A percentile compares a stretch with the other conserved stretches of the same genome.
Conservation (phyloP, 2,797 vertebrate species). For the Lepilemur ruficaudatus region DNA sequence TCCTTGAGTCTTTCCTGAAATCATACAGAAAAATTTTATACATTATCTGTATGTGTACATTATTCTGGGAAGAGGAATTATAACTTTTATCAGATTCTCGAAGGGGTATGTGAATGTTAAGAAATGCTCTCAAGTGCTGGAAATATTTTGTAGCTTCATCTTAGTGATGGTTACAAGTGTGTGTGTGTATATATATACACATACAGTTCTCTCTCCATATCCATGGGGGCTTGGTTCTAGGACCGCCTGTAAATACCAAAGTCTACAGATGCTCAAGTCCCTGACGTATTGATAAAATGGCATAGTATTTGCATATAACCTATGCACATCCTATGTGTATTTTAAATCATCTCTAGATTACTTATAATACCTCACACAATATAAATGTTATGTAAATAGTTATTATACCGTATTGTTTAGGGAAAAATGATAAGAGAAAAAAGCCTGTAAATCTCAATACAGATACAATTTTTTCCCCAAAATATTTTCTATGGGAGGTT, state of each 20-base stretch:
- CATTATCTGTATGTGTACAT: not conserved
- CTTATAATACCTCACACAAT: not conserved
- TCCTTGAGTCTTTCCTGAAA: not conserved
- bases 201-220: not conserved
- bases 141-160: not conserved
- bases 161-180: not conserved
- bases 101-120: not conserved
- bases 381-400: not conserved
- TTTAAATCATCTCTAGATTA: not conserved
- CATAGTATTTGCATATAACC: not conserved
- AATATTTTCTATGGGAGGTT: not conserved
- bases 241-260: not conserved
- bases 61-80: slow-evolving; percentile 37
- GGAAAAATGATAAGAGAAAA: not conserved
- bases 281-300: not conserved
- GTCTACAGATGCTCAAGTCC: not conserved
- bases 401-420: not conserved
- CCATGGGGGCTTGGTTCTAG: not conserved
- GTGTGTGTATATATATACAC: too few relatives aligned
- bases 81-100: slow-evolving; percentile 8
- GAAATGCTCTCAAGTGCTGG: not conserved
- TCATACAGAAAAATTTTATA: not conserved
- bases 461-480: not conserved
- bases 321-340: not conserved
- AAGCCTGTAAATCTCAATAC: not conserved